Evolutionary conservation across 2,888 invertebrate species (phyloP), one percentile per base, ranked within the genome.

Genomic region (Dinocampus coccinellae): DNA sequence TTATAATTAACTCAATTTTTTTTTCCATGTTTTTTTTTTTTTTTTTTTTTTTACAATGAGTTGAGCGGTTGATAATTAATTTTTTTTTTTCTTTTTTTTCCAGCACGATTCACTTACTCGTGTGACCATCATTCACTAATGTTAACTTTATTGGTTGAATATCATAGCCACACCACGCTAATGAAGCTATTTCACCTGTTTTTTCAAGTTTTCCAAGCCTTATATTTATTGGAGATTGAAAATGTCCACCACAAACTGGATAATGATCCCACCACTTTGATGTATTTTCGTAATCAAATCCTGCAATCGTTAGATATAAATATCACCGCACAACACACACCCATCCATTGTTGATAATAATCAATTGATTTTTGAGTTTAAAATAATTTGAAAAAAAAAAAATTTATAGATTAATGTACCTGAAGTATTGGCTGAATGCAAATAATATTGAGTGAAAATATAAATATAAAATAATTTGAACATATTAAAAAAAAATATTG

Each of bases 181-280:
- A 34, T 47, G 53, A n/a, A 9, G 2, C 47, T 6, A 20, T 20
- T 29, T 13, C 4, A 9, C n/a, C n/a, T 26, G 24, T 20, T 42
- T 47, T 4, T 34, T 57, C n/a, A 11, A 42, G 29, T 11, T 72
- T 22, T 29, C 55, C 36, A 22, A 71, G 60, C 4, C 73, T 69
- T 22, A 77, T 72, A 52, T 77, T 73, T 61, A 80, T 74, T 16
- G 80, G 80, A 3, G 80, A 80, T 66, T 80, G 80, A 1, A 68
- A 24, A 6, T 34, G 34, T 3, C 78, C 78, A 3, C 63, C 60
- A 53, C 80, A 80, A 7, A 7, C 29, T 33, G 77, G 75, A 74
- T 42, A 74, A 3, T 71, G 47, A 11, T 47, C 36, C 13, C 53
- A 1, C 80, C 80, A 80, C n/a, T 71, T 34, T 36, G 63, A 70